phyloP scores from a whole-genome alignment of 2,888 invertebrate genomes.

The Ctenicera cuprea region DNA sequence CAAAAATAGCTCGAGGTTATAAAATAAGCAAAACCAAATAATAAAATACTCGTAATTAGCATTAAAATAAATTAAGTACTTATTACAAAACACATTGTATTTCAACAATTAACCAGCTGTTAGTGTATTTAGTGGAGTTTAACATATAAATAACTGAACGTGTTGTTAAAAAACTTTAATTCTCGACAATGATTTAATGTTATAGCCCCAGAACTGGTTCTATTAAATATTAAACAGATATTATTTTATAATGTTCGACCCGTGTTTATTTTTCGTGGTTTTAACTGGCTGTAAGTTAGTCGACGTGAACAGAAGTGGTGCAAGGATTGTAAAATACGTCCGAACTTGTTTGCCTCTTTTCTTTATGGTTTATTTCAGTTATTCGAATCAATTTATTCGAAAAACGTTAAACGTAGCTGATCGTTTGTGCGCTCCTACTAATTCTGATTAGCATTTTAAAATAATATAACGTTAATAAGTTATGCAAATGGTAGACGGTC shows the following conservation, averaged over 20 bases:
- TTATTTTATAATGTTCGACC: slow-evolving; percentile 67
- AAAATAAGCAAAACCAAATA: slow-evolving; percentile 36
- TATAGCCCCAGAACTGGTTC: slow-evolving; percentile 67
- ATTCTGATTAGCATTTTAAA: slow-evolving; percentile 28
- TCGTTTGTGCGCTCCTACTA: slow-evolving; percentile 13
- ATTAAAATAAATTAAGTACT: slow-evolving; percentile 69
- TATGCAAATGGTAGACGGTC: slow-evolving; percentile 18
- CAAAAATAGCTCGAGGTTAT: neutral
- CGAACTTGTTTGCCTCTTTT: slow-evolving; percentile 62
- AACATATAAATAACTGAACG: slow-evolving; percentile 67
- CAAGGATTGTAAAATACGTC: slow-evolving; percentile 64
- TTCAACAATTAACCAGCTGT: slow-evolving; percentile 69
- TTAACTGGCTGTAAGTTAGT: slow-evolving; percentile 56
- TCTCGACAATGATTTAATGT: slow-evolving; percentile 69
- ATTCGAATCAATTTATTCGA: slow-evolving; percentile 30
- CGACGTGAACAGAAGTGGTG: slow-evolving; percentile 63
- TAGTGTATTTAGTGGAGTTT: slow-evolving; percentile 65
- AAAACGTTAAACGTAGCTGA: neutral
- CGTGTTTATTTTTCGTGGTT: slow-evolving; percentile 64
- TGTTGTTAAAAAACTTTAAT: slow-evolving; percentile 68
- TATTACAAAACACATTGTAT: slow-evolving; percentile 69
- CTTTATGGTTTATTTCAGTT: slow-evolving; percentile 47
- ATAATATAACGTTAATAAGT: slow-evolving; percentile 18
- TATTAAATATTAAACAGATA: slow-evolving; percentile 70
- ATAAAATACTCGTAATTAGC: slow-evolving; percentile 64